phyloP scores from a whole-genome alignment of 2,113 vertebrate species.

The Semnornis frantzii region DNA sequence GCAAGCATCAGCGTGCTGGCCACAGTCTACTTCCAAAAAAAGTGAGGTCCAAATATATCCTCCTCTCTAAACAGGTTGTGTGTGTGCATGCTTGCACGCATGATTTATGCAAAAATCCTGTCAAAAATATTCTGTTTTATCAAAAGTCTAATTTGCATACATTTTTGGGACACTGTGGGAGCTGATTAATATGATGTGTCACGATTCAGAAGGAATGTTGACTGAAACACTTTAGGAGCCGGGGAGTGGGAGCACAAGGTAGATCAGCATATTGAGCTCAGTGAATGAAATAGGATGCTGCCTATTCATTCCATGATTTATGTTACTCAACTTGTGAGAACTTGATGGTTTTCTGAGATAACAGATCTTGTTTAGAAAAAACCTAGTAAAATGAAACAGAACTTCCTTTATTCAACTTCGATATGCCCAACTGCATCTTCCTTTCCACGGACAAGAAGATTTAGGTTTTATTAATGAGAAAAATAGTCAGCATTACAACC shows the following conservation, averaged over 20 bases:
- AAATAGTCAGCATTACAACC: not conserved
- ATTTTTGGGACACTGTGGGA: slow-evolving; percentile 62
- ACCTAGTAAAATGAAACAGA: not conserved
- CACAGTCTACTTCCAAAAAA: slow-evolving; percentile 17
- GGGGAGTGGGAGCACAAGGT: not conserved
- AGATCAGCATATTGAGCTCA: slow-evolving; percentile 56
- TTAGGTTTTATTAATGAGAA: not conserved
- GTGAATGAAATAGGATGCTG: slow-evolving; percentile 53
- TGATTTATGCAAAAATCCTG: slow-evolving; percentile 68
- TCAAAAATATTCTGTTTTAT: slow-evolving; percentile 72
- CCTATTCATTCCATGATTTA: slow-evolving; percentile 42
- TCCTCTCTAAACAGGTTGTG: slow-evolving; percentile 2
- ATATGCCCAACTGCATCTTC: not conserved
- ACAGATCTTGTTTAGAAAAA: slow-evolving; percentile 28
- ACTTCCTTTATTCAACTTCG: not conserved
- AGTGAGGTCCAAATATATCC: slow-evolving; percentile 50
- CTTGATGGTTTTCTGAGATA: slow-evolving; percentile 51
- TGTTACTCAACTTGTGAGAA: slow-evolving; percentile 13
- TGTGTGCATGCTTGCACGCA: not conserved
- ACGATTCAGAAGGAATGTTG: slow-evolving; percentile 60
- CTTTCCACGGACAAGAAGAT: not conserved
- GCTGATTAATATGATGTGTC: slow-evolving; percentile 61
- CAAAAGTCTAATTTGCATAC: slow-evolving; percentile 71
- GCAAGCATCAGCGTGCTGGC: not conserved
- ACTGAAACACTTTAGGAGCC: slow-evolving; percentile 41